Percentiles rank a stretch among this genome's conserved stretches.
Conservation (phyloP, 2,797 vertebrate genomes). For the Argya squamiceps region DNA sequence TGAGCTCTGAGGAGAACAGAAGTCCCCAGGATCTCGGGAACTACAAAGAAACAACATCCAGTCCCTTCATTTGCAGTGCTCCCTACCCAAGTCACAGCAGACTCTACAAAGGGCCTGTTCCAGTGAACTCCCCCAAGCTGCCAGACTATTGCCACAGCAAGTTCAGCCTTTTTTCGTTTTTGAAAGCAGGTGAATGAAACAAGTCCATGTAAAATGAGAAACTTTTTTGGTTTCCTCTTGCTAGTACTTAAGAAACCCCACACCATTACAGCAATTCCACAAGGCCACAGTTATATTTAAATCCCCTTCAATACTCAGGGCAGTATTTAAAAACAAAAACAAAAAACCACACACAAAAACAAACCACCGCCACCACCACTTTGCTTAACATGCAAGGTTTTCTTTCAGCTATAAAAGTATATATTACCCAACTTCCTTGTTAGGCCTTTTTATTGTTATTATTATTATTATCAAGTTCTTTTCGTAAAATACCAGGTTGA, state of each 20-base stretch:
- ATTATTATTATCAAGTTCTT: neutral
- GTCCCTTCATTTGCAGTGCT: neutral
- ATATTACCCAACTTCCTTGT: neutral
- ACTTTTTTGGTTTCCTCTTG: neutral
- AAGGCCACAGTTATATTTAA: neutral
- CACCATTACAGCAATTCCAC: neutral
- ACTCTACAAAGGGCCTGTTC: neutral
- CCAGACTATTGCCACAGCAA: neutral
- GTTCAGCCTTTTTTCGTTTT: neutral
- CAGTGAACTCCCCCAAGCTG: neutral
- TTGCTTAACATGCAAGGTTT: neutral
- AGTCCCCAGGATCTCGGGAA: neutral
- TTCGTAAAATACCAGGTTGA: neutral
- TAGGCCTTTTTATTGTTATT: neutral
- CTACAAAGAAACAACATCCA: conserved; percentile 11
- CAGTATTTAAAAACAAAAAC: neutral
- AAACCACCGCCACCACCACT: neutral
- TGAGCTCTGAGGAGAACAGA: neutral
- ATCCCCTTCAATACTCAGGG: neutral
- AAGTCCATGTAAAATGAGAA: neutral
- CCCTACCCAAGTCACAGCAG: neutral
- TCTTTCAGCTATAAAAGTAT: neutral
- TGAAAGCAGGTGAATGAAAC: neutral
- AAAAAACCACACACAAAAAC: neutral
- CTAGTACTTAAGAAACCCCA: neutral